Base-by-base conservation (phyloP, 2,888 invertebrate genomes). In the Thecophora atra region DNA sequence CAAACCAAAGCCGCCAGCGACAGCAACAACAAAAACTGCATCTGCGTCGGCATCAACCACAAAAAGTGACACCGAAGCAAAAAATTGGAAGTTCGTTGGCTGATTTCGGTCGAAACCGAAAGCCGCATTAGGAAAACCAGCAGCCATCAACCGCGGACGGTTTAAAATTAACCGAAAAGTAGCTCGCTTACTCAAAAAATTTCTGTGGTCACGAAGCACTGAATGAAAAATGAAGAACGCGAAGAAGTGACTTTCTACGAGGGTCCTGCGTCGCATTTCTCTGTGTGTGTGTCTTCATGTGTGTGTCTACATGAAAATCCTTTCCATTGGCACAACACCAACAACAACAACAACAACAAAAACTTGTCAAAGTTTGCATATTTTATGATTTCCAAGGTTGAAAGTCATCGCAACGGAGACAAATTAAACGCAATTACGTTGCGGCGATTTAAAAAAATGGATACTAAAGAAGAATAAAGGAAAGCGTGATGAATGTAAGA, bases 331-430 rank as follows among this genome's bases (percentile, higher is more conserved):
- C 15, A 56, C 5, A 24, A 13, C n/a, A 24, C 24, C 56, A 56
- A 11, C 26, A n/a, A 56, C 21, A 15, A 26, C 56, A 37, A 37
- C 37, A 2, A 37, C 37, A 37, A 11, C 24, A 15, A 26, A 19
- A 26, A 24, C 8, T 15, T 24, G 24, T 56, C 26, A 24, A 56
- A 21, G 56, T 37, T 37, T 24, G 24, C 24, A 56, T 56, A 56
- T 26, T 56, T 56, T 56, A 56, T 56, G 26, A 56, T 56, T 56
- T 56, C 56, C 26, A 26, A 56, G 56, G 56, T 56, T 56, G 56
- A 56, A 56, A 7, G 56, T 56, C 56, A 56, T 21, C 17, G 15
- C 13, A 56, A 11, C 26, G 24, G 26, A 26, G 56, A 56, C 26
- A 56, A 56, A 17, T 26, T 56, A 56, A 24, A 21, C 8, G 56